Base-by-base conservation (phyloP, 1,140 invertebrate species). In the Radopholus similis region DNA sequence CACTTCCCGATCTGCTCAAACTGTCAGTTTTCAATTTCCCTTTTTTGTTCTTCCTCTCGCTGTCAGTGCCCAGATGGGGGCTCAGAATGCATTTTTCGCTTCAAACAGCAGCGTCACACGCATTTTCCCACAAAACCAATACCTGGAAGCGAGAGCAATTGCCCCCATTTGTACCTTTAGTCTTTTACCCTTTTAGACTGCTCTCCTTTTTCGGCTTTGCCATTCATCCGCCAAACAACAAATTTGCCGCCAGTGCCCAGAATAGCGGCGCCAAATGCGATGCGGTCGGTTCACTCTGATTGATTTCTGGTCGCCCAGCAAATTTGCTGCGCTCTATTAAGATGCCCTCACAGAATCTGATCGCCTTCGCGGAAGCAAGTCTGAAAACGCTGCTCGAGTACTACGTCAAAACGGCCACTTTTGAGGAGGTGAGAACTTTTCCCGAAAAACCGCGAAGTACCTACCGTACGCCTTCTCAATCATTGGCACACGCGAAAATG, bases 361-460 rank as follows among this genome's bases (percentile, higher is more conserved):
- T 80, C 63, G 47, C 76, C 4, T 81, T 81, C 59, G 76, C 76
- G 2, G 79, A 81, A 58, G 38, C 67, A 9, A 72, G 79, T 13
- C 64, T 81, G 42, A 57, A 70, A 57, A 74, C 62, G 18, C 34
- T 68, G 18, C 65, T 82, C 11, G 80, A 78, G 30, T 82, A 60
- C 59, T 81, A 74, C 63, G 47, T 70, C 1, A 66, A 75, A 23
- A 74, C 67, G 9, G 66, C 73, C 34, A 38, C 64, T 4, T 65
- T 56, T 44, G 55, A 72, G 9, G 79, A 82, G 51, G 63, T 62
- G 47, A 51, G 18, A n/a, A n/a, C n/a, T n/a, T n/a, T n/a, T n/a
- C n/a, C n/a, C n/a, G n/a, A n/a, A n/a, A n/a, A n/a, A n/a, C n/a
- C n/a, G n/a, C n/a, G n/a, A n/a, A n/a, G n/a, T n/a, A n/a, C n/a